Evolutionary conservation across 2,797 vertebrate species (phyloP), one percentile per base, ranked within the genome.

Genomic region (Hypotaenidia okinawae): DNA sequence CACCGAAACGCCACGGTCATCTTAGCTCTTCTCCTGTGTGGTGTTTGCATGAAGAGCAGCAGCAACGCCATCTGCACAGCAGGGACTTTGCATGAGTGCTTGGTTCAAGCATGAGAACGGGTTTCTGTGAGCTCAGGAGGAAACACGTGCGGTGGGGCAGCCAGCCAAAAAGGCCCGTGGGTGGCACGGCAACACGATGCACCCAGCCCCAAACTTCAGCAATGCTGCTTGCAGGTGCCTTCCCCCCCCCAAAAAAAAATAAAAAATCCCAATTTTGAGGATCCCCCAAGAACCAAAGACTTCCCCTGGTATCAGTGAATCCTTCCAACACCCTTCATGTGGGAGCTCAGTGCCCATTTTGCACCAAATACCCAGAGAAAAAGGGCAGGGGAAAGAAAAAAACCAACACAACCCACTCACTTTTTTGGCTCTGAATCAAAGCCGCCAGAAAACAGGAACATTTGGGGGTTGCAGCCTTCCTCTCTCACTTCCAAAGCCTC

Each of bases 201-300:
- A 64, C 62, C 85, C 64, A 52, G 37, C 15, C 47, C 70, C 87
- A 73, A 37, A 37, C 1, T 1, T 11, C 9, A 58, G 58, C 59
- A 39, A 0, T 0, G 51, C 63, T 76, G 78, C 81, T 82, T 45
- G 70, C 68, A 30, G 77, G 11, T 4, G 1, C 32, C 82, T 91
- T 72, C 81, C 67, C 2, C 6, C 67, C 2, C 6, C 19, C 41
- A 43, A 16, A 41, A 41, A 57, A 66, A 45, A 45, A 45, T 28
- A n/a, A n/a, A n/a, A n/a, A n/a, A 1, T 0, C 18, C 43, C 43
- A 1, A 0, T 9, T 52, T 1, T 47, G 70, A 39, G 74, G 2
- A 18, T 45, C 18, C 0, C 6, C 4, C 4, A 43, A 77, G 18
- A 74, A 16, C 8, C 43, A 57, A 33, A 54, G 69, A 64, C 21